phyloP scores from a whole-genome alignment of 2,113 vertebrate species.

The Clupea harengus region DNA sequence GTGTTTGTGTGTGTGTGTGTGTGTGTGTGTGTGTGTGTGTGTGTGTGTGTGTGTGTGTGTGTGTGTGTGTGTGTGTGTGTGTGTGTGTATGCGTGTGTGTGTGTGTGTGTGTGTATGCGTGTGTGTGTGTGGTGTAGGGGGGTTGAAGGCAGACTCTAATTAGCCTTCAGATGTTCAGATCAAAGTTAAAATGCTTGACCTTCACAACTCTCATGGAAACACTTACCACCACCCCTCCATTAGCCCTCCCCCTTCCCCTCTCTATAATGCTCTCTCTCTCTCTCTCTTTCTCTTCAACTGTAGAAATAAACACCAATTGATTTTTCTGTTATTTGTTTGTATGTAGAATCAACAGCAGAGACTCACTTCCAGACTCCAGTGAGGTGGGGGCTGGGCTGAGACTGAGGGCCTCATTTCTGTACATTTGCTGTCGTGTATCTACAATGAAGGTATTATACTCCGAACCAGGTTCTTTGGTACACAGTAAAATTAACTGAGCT shows the following conservation, averaged over 20 bases:
- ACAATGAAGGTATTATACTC: too few species aligned
- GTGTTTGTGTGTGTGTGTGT: neutral
- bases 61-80: neutral
- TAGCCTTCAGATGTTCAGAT: conserved; percentile 8
- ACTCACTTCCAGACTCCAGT: neutral
- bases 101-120: neutral
- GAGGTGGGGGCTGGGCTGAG: neutral
- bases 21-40: neutral
- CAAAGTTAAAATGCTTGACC: conserved; percentile 12
- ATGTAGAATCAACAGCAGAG: conserved; percentile 1
- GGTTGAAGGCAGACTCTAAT: conserved; percentile 9
- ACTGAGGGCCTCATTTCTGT: too few species aligned
- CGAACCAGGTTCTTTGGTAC: too few species aligned
- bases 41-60: neutral
- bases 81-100: conserved; percentile 1
- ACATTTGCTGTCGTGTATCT: too few species aligned
- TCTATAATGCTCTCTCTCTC: conserved; percentile 8
- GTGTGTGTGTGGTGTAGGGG: neutral
- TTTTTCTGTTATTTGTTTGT: neutral
- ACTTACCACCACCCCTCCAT: conserved; percentile 9
- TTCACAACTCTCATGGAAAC: conserved; percentile 5
- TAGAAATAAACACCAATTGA: neutral
- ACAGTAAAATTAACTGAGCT: too few species aligned
- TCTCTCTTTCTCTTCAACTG: neutral
- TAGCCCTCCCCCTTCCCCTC: neutral